phyloP scores from a whole-genome alignment of 2,888 invertebrate genomes.

The Scaptomyza flava region DNA sequence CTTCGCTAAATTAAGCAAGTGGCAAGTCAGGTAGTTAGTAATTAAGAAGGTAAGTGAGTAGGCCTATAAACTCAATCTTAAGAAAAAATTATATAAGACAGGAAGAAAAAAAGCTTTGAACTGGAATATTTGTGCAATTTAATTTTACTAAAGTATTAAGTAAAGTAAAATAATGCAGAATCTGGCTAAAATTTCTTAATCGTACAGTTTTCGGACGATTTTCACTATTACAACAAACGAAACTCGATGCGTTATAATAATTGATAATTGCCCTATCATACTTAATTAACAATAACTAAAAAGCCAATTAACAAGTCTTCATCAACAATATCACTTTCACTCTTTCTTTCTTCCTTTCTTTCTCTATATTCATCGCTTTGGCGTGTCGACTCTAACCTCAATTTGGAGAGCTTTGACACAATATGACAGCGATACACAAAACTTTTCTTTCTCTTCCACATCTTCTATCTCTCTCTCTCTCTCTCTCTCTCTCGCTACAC shows the following conservation, averaged over 20 bases:
- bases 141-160: too few species aligned
- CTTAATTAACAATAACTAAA: constrained; percentile 58
- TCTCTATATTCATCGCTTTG: not conserved
- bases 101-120: too few species aligned
- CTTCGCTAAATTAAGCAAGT: constrained; percentile 1
- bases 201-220: not conserved
- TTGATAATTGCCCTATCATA: constrained; percentile 38
- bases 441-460: not conserved
- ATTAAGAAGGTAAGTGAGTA: not conserved
- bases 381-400: constrained; percentile 26
- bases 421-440: constrained; percentile 16
- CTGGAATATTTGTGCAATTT: constrained; percentile 11
- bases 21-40: not conserved
- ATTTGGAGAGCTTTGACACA: constrained; percentile 25
- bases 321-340: constrained; percentile 71
- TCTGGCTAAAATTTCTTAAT: not conserved
- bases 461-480: not conserved
- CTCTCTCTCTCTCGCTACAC: constrained; percentile 28
- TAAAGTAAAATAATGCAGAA: too few species aligned
- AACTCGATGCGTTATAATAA: not conserved
- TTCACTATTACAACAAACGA: not conserved
- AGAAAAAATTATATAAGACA: not conserved
- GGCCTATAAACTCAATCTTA: not conserved
- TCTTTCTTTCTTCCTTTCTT: constrained; percentile 60
- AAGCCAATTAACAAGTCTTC: constrained; percentile 73